phyloP scores from a whole-genome alignment of 2,113 vertebrate genomes.

The Urocolius indicus region DNA sequence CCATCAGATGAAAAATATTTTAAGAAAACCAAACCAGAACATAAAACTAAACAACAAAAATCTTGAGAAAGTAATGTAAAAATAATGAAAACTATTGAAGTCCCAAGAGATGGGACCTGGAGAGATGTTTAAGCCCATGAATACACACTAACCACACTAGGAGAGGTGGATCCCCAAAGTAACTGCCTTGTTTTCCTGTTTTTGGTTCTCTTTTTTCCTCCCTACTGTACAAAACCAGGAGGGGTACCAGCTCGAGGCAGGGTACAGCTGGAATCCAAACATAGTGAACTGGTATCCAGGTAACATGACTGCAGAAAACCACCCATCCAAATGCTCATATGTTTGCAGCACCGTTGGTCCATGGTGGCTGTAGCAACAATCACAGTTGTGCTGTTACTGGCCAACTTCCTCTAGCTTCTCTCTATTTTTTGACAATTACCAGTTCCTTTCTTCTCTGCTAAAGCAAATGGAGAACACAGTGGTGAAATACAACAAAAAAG shows the following conservation, averaged over 20 bases:
- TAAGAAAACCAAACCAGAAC: too few relatives aligned
- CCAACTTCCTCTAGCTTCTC: neutral
- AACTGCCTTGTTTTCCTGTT: neutral
- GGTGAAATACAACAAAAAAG: neutral
- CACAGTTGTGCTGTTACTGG: too few relatives aligned
- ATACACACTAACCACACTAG: too few relatives aligned
- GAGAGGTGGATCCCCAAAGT: neutral
- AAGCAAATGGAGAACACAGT: neutral
- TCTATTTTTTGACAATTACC: neutral
- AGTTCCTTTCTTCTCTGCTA: neutral
- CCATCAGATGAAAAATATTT: neutral
- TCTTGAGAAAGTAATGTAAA: neutral
- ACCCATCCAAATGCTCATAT: fast-evolving
- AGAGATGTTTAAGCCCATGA: neutral
- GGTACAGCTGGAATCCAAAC: neutral
- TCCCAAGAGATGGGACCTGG: neutral
- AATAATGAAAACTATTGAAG: neutral
- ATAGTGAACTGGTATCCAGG: fast-evolving
- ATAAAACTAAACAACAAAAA: neutral
- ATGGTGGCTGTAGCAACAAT: neutral
- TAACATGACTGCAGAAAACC: neutral
- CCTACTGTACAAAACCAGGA: neutral
- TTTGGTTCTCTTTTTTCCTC: neutral
- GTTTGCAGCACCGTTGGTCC: neutral
- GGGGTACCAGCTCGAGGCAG: neutral